Evolutionary conservation across 2,888 invertebrate genomes (phyloP), one percentile per base, ranked within the genome.

Genomic region (Pteria penguin): DNA sequence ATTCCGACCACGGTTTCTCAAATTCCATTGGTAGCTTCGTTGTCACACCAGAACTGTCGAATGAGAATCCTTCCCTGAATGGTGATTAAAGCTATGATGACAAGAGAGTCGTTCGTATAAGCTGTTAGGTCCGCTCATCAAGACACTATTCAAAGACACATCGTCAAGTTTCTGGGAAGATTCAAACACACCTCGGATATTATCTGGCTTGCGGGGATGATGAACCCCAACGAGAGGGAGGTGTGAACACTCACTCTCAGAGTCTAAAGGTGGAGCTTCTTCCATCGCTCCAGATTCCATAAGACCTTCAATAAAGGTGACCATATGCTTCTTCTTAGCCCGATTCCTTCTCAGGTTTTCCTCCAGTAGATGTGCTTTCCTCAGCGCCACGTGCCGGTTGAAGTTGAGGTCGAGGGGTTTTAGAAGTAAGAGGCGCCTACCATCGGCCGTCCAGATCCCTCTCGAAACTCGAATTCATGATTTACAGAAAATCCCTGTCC

Each of bases 111-210:
- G 45, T 14, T 57, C 57, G 57, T 68, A 57, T 14, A 33, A 24
- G 22, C 18, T 22, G 55, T 68, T 57, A 4, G 68, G 68, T 24
- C 68, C 55, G 32, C 32, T 57, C 2, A 68, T 29, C 31, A 68
- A 57, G 4, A 68, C 55, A 57, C 18, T 57, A 31, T 68, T 57
- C 22, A 68, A 57, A 24, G 68, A 68, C 14, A 68, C 3, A 29
- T 57, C 57, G 22, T 57, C 31, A 57, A 26, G 57, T 32, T 32
- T 31, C 0, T 11, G 57, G 4, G 68, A 68, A 14, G 57, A 68
- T 29, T 68, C 68, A 57, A 68, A 68, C 11, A 68, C 68, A 18
- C 31, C 32, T 31, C 68, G 55, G 22, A 68, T 68, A n/a, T 68
- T 68, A 4, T 57, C 68, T n/a, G 68, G 68, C 29, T 68, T 68